phyloP scores from a whole-genome alignment of 2,797 vertebrate genomes.

The Tympanoctomys barrerae region DNA sequence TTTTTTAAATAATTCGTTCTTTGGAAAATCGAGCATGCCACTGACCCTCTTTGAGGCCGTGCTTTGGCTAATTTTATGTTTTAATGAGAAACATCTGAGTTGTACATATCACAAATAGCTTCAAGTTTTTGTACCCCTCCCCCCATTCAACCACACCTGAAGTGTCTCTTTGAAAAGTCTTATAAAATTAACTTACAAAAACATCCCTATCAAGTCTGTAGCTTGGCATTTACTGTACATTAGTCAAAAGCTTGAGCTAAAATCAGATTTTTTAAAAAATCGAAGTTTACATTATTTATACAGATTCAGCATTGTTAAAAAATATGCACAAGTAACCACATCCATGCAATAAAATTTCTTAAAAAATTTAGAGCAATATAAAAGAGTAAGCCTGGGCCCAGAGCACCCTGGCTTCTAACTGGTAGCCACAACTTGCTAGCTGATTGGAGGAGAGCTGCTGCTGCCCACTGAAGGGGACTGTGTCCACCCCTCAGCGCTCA shows the following conservation, averaged over 20 bases:
- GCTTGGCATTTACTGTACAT: constrained; percentile 88
- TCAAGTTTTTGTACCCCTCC: constrained; percentile 69
- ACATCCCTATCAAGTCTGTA: constrained; percentile 79
- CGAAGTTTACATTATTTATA: constrained; percentile 86
- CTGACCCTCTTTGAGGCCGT: neutral
- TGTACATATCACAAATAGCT: constrained; percentile 80
- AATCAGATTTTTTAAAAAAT: constrained; percentile 83
- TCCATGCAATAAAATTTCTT: constrained; percentile 85
- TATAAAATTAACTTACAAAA: constrained; percentile 86
- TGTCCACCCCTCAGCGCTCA: constrained; percentile 71
- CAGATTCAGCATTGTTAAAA: constrained; percentile 86
- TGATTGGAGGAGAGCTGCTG: constrained; percentile 66
- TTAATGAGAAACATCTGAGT: constrained; percentile 86
- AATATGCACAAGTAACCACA: constrained; percentile 87
- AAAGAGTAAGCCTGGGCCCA: constrained; percentile 80
- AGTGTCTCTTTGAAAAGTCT: constrained; percentile 82
- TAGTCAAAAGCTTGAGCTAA: constrained; percentile 85
- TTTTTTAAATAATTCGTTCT: neutral
- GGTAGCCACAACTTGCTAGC: constrained; percentile 32
- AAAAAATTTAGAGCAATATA: constrained; percentile 83
- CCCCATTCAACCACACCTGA: constrained; percentile 66
- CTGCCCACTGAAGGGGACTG: constrained; percentile 74
- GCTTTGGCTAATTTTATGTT: constrained; percentile 64
- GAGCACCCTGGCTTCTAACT: constrained; percentile 71
- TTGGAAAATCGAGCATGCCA: neutral